phyloP scores from a whole-genome alignment of 2,797 vertebrate genomes.

The Hephaestus fuliginosus region DNA sequence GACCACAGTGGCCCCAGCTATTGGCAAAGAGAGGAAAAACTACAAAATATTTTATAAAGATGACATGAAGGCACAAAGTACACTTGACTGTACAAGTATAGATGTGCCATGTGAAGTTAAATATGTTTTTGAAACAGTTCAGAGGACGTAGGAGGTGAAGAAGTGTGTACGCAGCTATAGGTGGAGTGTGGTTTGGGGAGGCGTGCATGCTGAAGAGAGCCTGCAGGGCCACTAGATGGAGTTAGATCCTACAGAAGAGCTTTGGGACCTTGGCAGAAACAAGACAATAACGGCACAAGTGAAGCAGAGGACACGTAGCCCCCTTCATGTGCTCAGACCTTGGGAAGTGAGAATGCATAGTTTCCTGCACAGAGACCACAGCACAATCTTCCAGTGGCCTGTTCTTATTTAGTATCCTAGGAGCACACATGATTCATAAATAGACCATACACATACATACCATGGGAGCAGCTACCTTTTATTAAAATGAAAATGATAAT shows the following conservation, averaged over 20 bases:
- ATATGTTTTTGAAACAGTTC: slow-evolving; percentile 22
- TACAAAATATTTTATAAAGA: background rate
- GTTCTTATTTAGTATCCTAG: slow-evolving; percentile 52
- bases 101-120: background rate
- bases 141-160: slow-evolving; percentile 28
- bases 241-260: slow-evolving; percentile 87
- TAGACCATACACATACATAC: slow-evolving; percentile 55
- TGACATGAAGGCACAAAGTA: slow-evolving; percentile 6
- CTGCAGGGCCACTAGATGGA: slow-evolving; percentile 87
- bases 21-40: background rate
- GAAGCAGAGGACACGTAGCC: slow-evolving; percentile 60
- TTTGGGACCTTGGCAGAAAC: slow-evolving; percentile 61
- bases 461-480: slow-evolving; percentile 75
- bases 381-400: slow-evolving; percentile 54
- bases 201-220: slow-evolving; percentile 70
- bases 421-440: slow-evolving; percentile 67
- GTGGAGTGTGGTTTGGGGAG: slow-evolving; percentile 36
- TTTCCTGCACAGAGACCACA: slow-evolving; percentile 64
- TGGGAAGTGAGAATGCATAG: slow-evolving; percentile 56
- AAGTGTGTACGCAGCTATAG: slow-evolving; percentile 17
- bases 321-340: slow-evolving; percentile 62
- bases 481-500: slow-evolving; percentile 81
- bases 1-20: slow-evolving; percentile 6
- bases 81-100: background rate
- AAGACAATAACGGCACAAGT: slow-evolving; percentile 74